Conservation (phyloP, 2,113 vertebrate species). For the Amia ocellicauda region DNA sequence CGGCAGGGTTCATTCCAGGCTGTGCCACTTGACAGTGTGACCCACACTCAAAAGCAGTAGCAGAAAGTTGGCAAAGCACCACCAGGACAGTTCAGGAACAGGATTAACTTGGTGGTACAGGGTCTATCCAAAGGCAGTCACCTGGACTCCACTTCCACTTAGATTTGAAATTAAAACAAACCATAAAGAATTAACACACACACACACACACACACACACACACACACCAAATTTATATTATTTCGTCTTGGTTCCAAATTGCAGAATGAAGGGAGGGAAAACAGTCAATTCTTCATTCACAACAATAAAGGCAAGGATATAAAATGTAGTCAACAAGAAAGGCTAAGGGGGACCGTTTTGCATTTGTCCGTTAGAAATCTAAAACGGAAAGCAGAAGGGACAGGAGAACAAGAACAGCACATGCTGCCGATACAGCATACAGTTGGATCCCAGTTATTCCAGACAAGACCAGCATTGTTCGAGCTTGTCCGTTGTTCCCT, state of each 20-base stretch:
- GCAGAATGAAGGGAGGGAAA: no score
- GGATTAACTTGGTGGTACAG: no score
- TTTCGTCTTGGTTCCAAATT: no score
- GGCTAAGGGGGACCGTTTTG: no score
- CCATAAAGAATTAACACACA: neutral
- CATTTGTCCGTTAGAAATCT: neutral
- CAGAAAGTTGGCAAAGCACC: no score
- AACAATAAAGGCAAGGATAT: no score
- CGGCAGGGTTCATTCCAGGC: no score
- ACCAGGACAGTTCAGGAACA: no score
- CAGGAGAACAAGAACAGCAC: neutral
- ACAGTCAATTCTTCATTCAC: no score
- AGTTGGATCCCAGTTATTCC: neutral
- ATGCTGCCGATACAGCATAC: neutral
- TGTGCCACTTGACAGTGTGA: no score
- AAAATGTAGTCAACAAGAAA: no score
- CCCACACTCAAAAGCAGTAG: no score
- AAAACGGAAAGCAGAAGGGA: neutral
- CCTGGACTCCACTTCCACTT: neutral
- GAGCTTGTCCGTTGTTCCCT: neutral
- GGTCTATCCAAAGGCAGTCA: constrained; percentile 5
- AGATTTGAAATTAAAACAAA: constrained; percentile 17
- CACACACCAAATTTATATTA: neutral
- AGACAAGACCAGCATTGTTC: neutral
- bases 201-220: neutral